Conservation (phyloP, 2,797 vertebrate species). For the Sorex maritimensis region DNA sequence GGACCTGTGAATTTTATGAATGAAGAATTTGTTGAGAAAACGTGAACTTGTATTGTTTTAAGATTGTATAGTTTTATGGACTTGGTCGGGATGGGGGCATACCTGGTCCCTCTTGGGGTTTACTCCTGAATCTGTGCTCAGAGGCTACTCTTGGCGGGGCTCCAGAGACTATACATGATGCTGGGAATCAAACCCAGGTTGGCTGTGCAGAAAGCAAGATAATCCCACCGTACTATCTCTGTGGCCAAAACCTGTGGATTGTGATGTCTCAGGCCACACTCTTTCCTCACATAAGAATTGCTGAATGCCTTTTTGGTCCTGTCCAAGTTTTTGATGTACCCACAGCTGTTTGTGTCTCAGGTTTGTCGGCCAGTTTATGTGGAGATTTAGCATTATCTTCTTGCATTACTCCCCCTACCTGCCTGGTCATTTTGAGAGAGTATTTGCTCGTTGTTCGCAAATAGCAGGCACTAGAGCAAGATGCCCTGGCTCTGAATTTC, state of each 20-base stretch:
- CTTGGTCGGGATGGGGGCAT: too few species aligned
- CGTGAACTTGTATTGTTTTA: conserved; percentile 14
- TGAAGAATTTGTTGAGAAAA: conserved; percentile 35
- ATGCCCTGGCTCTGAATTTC: neutral
- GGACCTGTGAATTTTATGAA: conserved; percentile 5
- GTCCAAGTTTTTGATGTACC: neutral
- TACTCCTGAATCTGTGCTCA: too few species aligned
- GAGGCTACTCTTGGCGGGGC: too few species aligned
- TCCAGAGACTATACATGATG: too few species aligned
- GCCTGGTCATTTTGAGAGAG: neutral
- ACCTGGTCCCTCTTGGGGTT: too few species aligned
- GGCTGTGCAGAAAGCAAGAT: too few species aligned
- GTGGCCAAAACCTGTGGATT: neutral
- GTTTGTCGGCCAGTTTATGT: neutral
- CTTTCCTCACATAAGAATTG: neutral
- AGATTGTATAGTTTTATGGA: neutral
- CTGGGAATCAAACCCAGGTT: too few species aligned
- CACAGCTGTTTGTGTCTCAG: neutral
- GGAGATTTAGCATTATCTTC: neutral
- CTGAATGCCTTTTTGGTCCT: neutral
- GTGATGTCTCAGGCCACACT: neutral
- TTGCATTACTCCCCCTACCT: neutral
- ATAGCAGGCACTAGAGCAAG: neutral
- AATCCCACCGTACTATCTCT: too few species aligned
- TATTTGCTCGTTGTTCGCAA: neutral